Evolutionary conservation across 2,797 vertebrate genomes (phyloP).

Genomic region (Pipistrellus kuhlii): DNA sequence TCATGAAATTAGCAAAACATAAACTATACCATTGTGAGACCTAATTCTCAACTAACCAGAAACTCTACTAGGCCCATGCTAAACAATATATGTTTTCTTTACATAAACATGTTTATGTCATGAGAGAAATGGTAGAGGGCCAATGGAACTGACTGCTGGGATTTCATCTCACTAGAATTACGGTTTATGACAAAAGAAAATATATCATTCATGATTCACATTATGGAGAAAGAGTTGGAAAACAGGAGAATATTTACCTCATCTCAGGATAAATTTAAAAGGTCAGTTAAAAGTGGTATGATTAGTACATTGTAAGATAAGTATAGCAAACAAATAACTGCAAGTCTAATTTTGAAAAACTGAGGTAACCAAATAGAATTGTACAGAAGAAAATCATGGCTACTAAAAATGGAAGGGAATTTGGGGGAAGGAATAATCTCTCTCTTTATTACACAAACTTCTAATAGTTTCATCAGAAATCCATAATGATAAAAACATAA

Average conservation of each 20-base stretch:
- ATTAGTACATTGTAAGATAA: background rate
- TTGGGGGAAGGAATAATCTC: background rate
- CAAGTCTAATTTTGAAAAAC: background rate
- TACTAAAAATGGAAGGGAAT: background rate
- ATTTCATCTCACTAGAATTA: background rate
- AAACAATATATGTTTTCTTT: background rate
- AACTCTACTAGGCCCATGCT: background rate
- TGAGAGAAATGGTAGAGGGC: background rate
- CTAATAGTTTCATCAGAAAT: background rate
- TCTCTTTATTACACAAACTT: background rate
- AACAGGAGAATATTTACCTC: background rate
- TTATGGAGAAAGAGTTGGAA: background rate
- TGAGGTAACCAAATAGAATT: background rate
- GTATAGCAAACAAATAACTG: background rate
- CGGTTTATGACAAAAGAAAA: background rate
- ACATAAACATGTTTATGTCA: background rate
- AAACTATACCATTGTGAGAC: background rate
- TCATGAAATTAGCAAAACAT: background rate
- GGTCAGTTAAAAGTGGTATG: background rate
- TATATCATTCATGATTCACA: background rate
- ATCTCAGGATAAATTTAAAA: background rate
- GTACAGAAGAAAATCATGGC: accelerated
- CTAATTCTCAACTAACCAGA: slow-evolving; percentile 19
- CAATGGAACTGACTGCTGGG: background rate
- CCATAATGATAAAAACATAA: too few relatives aligned